Conservation (phyloP, 92 coral and sea anemone species). For the Paragorgia papillata region DNA sequence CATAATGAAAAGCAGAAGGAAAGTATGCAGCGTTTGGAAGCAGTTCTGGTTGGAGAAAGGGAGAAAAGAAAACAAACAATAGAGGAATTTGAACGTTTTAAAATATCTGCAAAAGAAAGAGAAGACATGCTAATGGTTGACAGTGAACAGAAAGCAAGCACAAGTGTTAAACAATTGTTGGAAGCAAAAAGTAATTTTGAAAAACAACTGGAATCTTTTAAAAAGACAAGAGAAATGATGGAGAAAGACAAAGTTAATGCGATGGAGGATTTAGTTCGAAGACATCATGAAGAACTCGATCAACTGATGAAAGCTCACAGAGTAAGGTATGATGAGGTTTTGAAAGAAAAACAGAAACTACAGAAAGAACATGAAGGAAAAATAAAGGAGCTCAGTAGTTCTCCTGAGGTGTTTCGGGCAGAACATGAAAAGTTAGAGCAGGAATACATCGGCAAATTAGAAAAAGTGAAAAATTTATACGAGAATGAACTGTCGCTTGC, state of each 20-base stretch:
- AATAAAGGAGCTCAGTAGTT: constrained; percentile 53
- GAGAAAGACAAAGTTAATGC: constrained; percentile 88
- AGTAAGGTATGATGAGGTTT: constrained; percentile 88
- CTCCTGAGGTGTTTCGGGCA: constrained; percentile 65
- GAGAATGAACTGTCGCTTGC: constrained; percentile 84
- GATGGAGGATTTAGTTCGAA: constrained; percentile 66
- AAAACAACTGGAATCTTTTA: constrained; percentile 81
- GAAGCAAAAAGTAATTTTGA: constrained; percentile 84
- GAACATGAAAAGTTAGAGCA: constrained; percentile 71
- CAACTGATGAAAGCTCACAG: constrained; percentile 98
- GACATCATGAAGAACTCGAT: constrained; percentile 91
- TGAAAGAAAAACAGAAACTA: constrained; percentile 80
- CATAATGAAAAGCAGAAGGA: constrained; percentile 78
- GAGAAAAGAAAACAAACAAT: constrained; percentile 74
- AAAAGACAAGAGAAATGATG: constrained; percentile 65
- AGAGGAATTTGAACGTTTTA: constrained; percentile 78
- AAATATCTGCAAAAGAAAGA: constrained; percentile 65
- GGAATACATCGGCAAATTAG: constrained; percentile 82
- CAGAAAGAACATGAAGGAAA: constrained; percentile 69
- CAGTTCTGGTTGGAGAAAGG: constrained; percentile 74
- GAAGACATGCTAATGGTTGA: constrained; percentile 71
- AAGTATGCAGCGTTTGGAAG: constrained; percentile 70
- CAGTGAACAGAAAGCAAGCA: constrained; percentile 69
- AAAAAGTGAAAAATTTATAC: constrained; percentile 80
- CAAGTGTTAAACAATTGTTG: constrained; percentile 75